These are phyloP conservation scores for Alouatta palliata DNA, from an alignment of 2,113 vertebrate species.

Conservation along the genomic window DNA sequence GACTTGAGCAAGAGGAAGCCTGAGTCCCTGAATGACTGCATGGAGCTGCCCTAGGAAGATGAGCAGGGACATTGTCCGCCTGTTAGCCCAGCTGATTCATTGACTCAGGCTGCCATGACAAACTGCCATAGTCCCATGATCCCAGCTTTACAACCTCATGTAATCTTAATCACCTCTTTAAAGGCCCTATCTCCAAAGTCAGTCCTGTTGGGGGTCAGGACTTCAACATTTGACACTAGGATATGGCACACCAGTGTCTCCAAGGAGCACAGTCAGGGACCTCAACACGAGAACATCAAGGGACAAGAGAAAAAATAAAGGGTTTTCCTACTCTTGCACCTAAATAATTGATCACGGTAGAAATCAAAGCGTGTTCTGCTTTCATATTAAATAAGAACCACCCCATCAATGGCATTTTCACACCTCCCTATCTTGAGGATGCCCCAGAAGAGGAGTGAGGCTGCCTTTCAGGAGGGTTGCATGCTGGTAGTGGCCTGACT, in stretches of 20 bases:
- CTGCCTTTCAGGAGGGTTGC: background rate
- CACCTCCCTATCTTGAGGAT: too few species aligned
- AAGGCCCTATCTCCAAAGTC: background rate
- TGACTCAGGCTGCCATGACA: background rate
- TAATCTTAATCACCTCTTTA: background rate
- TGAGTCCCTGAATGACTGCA: rapidly evolving
- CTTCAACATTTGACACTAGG: too few species aligned
- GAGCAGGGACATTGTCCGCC: background rate
- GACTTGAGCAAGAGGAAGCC: background rate
- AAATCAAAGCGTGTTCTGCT: background rate
- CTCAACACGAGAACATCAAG: rapidly evolving
- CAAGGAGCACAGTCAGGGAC: background rate
- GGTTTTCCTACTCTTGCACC: too few species aligned
- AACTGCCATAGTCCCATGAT: background rate
- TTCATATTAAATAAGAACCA: background rate
- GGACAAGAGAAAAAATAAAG: background rate
- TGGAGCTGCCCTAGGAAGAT: too few species aligned
- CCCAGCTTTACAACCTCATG: background rate
- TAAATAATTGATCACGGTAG: rapidly evolving
- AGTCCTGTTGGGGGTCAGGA: background rate
- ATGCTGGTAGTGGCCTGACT: rapidly evolving
- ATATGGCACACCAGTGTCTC: background rate
- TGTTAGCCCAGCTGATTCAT: background rate
- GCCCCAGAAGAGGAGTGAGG: background rate
- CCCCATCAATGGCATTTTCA: rapidly evolving